Evolutionary conservation across 2,797 vertebrate genomes (phyloP).

Genomic region (Apodemus agrarius): DNA sequence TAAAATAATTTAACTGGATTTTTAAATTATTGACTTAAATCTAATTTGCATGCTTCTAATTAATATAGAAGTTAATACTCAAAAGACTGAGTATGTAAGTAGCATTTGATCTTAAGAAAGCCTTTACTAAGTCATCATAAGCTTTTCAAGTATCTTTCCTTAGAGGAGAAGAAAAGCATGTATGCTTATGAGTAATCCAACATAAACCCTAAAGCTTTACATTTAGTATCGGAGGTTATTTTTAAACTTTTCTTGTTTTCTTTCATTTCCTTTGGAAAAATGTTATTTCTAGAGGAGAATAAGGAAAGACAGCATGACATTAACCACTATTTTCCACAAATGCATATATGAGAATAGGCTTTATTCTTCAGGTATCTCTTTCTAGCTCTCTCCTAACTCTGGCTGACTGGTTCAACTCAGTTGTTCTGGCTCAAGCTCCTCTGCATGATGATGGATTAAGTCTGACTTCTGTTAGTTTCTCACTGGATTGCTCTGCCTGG

Average conservation of each 20-base stretch:
- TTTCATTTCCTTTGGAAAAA: not conserved
- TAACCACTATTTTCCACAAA: not conserved
- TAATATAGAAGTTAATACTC: conserved; percentile 52
- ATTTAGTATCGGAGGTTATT: not conserved
- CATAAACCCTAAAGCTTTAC: conserved; percentile 52
- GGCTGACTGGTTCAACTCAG: not conserved
- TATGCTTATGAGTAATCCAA: conserved; percentile 45
- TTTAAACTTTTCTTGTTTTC: not conserved
- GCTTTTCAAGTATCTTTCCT: conserved; percentile 50
- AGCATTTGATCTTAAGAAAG: conserved; percentile 63
- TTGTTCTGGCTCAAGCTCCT: not conserved
- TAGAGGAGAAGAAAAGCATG: conserved; percentile 31
- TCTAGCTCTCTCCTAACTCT: not conserved
- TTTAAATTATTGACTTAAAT: conserved; percentile 47
- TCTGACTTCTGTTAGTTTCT: not conserved
- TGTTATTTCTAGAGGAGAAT: not conserved
- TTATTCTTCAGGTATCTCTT: not conserved
- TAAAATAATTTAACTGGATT: conserved; percentile 8
- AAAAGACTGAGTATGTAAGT: not conserved
- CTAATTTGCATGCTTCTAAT: not conserved
- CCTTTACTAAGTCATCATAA: conserved; percentile 48
- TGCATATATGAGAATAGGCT: not conserved
- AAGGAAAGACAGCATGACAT: not conserved
- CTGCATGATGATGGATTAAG: not conserved
- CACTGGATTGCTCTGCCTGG: not conserved